Base-by-base conservation (phyloP, 1,140 invertebrate genomes). In the Gryllus bimaculatus region DNA sequence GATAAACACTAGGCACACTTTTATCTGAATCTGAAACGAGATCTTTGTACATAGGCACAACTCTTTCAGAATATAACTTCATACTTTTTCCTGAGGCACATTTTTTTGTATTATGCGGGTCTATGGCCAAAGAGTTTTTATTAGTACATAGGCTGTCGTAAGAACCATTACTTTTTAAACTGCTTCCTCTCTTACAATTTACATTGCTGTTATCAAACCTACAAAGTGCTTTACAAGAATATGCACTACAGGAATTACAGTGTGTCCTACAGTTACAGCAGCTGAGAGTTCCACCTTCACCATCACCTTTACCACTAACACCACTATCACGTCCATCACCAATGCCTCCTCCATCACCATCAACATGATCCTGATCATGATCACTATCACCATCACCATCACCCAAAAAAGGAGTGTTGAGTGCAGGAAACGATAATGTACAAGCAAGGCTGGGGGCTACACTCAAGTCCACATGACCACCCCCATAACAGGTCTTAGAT, bases 381-480 rank as follows among this genome's bases (percentile, higher is more conserved):
- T 66, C 54, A 66, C 54, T 66, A 66, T 7, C 54, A 66, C 54
- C 54, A 66, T 18, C 54, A 66, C 54, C 54, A 10, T 13, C 10
- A 66, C 10, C 10, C 10, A 18, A 18, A 47, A 8, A 13, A 77
- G n/a, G 74, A 39, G 47, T 48, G 15, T 18, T 77, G 8, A 48
- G 48, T 8, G 48, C n/a, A 77, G 76, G 18, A 77, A 75, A 10
- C n/a, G n/a, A 73, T 15, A 21, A 18, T 20, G n/a, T n/a, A n/a
- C 74, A 39, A 75, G 20, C 76, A 77, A 20, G 47, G 48, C n/a
- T 48, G 47, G 48, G 76, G 48, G 76, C 20, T 20, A 77, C 48
- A 20, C 21, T 47, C 20, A n/a, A n/a, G 7, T 48, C 2, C 8
- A 47, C 48, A 48, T 18, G 47, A 77, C 39, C 18, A 77, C 18